Evolutionary conservation across 2,888 invertebrate species (phyloP).

Genomic region (Apamea sordens): DNA sequence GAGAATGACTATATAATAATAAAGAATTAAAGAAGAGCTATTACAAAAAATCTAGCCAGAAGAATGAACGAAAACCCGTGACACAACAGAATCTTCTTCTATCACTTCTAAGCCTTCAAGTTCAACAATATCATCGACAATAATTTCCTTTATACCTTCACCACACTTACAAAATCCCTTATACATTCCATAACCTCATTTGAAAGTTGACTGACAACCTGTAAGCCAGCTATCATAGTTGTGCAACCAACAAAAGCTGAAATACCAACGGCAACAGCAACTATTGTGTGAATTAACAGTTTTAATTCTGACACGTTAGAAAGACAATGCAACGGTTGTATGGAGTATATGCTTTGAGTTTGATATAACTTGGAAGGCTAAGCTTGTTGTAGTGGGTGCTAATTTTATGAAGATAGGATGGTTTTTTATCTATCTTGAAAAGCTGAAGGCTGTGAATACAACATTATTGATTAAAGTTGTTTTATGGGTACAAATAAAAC

Average conservation of each 20-base stretch:
- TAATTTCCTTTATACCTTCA: constrained; percentile 8
- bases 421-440: neutral
- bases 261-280: constrained; percentile 53
- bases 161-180: constrained; percentile 36
- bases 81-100: neutral
- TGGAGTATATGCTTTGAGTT: constrained; percentile 15
- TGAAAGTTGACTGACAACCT: constrained; percentile 64
- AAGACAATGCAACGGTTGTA: constrained; percentile 58
- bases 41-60: neutral
- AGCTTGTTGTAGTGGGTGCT: neutral
- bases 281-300: constrained; percentile 67
- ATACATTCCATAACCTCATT: constrained; percentile 52
- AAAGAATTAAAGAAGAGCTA: neutral
- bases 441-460: neutral
- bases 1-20: neutral
- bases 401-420: neutral
- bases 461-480: too few relatives aligned
- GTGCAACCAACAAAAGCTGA: constrained; percentile 53
- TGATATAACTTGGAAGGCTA: constrained; percentile 17
- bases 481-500: neutral
- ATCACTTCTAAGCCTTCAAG: neutral
- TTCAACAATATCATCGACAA: neutral
- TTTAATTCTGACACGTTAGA: constrained; percentile 62
- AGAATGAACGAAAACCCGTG: neutral
- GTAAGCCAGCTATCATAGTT: constrained; percentile 47